Base-by-base conservation (phyloP, 1,140 invertebrate genomes). In the Aphaenogaster ashmeadi region DNA sequence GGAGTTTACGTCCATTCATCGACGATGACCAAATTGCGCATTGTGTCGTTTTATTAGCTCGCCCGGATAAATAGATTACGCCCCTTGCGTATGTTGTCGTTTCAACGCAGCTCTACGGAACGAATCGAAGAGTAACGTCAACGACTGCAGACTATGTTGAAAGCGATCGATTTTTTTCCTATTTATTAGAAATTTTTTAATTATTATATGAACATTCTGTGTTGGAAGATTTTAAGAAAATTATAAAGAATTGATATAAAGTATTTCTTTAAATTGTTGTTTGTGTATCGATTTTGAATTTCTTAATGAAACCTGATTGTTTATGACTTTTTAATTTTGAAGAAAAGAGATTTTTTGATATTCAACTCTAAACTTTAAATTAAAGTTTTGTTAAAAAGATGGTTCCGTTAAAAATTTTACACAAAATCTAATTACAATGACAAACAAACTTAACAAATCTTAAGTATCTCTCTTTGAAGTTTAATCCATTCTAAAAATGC, bases 1-100 rank as follows among this genome's bases (percentile, higher is more conserved):
- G 69, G 36, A 72, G 71, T 88, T 83, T 87, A 88, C 64, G 56
- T 85, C 87, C 86, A 85, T 89, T 88, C 87, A 74, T 72, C 56
- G 54, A 27, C 83, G 77, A 89, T 86, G 33, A 62, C 52, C 50
- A 88, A 80, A 79, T 89, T 89, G 81, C 87, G 54, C 64, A 89
- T 89, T 86, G 80, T 74, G 79, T 60, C 47, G 47, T 58, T 84
- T 88, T 88, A 88, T 88, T 81, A 67, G 21, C 7, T 50, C 33
- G 6, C 38, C 3, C 36, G 66, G 67, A 72, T 83, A 69, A 89
- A 62, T 89, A 52, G 83, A 86, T 88, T 74, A 85, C 66, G 21
- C 50, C 62, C 13, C 47, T 81, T 69, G 15, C 66, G 18, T 41
- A 41, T 18, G 64, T 36, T 27, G 21, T 44, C 60, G 21, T 64